phyloP scores from a whole-genome alignment of 2,888 invertebrate genomes.

The Horisme vitalbata region DNA sequence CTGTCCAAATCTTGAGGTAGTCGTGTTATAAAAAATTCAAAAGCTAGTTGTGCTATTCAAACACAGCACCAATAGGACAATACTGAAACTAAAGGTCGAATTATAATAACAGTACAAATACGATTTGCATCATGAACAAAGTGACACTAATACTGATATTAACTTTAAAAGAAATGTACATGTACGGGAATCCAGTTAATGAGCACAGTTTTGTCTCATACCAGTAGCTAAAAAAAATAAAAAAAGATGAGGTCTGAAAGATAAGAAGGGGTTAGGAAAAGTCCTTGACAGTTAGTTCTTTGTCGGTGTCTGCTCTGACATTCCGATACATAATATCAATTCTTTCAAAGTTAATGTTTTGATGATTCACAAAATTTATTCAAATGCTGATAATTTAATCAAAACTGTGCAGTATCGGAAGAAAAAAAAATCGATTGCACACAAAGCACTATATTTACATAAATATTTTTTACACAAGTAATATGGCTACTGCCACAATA shows the following conservation, averaged over 20 bases:
- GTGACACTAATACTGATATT: too few species aligned
- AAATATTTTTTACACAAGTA: constrained; percentile 49
- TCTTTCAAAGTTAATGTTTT: neutral
- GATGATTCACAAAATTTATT: neutral
- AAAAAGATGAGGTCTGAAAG: too few species aligned
- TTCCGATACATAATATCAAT: too few species aligned
- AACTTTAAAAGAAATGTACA: too few species aligned
- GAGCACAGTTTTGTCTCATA: too few species aligned
- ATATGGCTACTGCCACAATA: constrained; percentile 43
- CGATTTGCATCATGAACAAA: too few species aligned
- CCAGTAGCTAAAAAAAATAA: too few species aligned
- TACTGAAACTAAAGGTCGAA: constrained; percentile 12
- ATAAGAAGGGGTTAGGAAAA: too few species aligned
- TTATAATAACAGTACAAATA: constrained; percentile 8
- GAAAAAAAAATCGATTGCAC: constrained; percentile 42
- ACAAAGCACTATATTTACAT: constrained; percentile 61
- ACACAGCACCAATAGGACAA: constrained; percentile 50
- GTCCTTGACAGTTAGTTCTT: too few species aligned
- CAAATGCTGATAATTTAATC: constrained; percentile 49
- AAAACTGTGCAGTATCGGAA: constrained; percentile 35
- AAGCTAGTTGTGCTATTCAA: constrained; percentile 50
- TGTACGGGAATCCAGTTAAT: too few species aligned
- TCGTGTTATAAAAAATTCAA: constrained; percentile 51
- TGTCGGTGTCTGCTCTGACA: too few species aligned
- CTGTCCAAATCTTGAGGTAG: constrained; percentile 78